Evolutionary conservation across 2,888 invertebrate species (phyloP), one percentile per base, ranked within the genome.

Genomic region (Syrphus vitripennis): DNA sequence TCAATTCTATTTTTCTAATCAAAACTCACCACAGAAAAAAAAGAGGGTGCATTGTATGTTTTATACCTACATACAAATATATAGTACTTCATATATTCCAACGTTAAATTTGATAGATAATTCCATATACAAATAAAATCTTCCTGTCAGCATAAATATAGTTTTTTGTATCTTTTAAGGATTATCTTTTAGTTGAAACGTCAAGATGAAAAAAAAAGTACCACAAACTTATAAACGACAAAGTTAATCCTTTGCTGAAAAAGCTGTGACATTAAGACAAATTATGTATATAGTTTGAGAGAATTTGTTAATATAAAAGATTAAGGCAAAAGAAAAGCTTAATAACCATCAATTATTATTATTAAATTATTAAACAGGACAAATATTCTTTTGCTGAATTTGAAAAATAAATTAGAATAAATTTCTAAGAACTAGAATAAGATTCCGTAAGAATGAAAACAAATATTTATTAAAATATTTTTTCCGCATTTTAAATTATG

Each of bases 301-400:
- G 50, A 19, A 16, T 45, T 26, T 61, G 29, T 12, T 19, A 10
- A 55, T 26, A 57, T 72, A 24, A 26, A 40, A 61, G 61, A 57
- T 57, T 57, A 50, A 24, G 37, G 40, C 4, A 10, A 37, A 57
- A 72, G 37, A 29, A n/a, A n/a, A 74, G 65, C 65, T 74, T 79
- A 67, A 5, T 37, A 48, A 3, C n/a, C 31, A 29, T 37, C n/a
- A 4, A 21, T 3, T n/a, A n/a, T n/a, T n/a, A n/a, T n/a, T 42
- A 65, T 34, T 45, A 3, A 50, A 19, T 21, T 21, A 34, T 29
- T 21, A n/a, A 24, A 7, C 12, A 19, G 26, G 5, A 3, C 12
- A 4, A 57, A 34, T 2, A 55, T 31, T 19, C 37, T 4, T 40
- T 19, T 26, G 61, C 14, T 24, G 14, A 26, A 63, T 53, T 42